phyloP scores from a whole-genome alignment of 2,113 vertebrate species.

The Dromiciops gliroides region DNA sequence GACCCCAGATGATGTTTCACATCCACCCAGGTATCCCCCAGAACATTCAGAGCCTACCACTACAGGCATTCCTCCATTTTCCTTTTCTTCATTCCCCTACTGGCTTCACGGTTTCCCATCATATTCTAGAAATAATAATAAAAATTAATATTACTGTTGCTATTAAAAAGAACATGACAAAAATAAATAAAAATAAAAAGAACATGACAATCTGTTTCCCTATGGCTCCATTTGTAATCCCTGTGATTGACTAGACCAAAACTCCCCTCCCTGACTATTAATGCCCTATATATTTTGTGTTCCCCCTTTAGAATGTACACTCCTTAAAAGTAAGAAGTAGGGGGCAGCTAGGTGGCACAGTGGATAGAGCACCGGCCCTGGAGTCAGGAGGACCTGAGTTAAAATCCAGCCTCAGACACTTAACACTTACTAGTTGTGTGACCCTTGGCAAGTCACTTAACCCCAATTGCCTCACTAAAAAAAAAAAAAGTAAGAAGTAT shows the following conservation, averaged over 20 bases:
- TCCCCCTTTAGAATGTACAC: not conserved
- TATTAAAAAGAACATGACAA: not conserved
- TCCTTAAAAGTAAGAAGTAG: not conserved
- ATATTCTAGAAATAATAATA: not conserved
- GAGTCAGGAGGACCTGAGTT: no score
- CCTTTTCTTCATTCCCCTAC: not conserved
- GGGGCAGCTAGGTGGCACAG: no score
- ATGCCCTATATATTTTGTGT: not conserved
- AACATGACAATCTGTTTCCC: not conserved
- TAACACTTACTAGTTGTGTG: no score
- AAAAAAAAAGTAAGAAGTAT: not conserved
- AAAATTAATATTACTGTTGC: not conserved
- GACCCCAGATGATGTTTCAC: not conserved
- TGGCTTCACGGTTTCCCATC: not conserved
- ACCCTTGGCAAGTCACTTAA: no score
- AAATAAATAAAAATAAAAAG: no score
- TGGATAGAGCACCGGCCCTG: no score
- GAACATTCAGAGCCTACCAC: not conserved
- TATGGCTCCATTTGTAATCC: not conserved
- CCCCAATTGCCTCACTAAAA: no score
- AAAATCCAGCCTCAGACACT: no score
- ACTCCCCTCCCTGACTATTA: not conserved
- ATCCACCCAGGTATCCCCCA: not conserved
- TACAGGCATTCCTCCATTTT: not conserved
- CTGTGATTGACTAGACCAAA: not conserved